A percentile compares a stretch with the other conserved stretches of the same genome.
Conservation (phyloP, 2,888 invertebrate genomes). For the Apodemia zela region DNA sequence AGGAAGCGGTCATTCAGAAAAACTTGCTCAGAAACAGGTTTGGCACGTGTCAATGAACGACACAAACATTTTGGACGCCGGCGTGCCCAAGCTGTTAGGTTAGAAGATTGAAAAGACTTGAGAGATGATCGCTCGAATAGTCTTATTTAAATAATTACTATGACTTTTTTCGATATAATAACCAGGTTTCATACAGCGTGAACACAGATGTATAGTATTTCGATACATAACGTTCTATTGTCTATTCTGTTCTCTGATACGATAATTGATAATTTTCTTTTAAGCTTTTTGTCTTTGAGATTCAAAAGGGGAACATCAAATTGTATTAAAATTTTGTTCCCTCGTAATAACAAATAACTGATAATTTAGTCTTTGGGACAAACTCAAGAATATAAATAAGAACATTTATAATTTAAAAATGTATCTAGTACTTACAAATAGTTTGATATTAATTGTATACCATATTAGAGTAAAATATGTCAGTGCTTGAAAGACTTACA, state of each 20-base stretch:
- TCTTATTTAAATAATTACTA: conserved; percentile 16
- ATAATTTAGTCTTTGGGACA: too few relatives aligned
- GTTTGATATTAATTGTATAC: too few relatives aligned
- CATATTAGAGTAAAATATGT: too few relatives aligned
- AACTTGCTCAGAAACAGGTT: conserved; percentile 74
- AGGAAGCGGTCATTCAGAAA: conserved; percentile 78
- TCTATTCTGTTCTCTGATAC: background rate
- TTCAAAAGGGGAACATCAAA: background rate
- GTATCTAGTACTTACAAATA: too few relatives aligned
- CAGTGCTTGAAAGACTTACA: too few relatives aligned
- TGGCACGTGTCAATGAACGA: conserved; percentile 80
- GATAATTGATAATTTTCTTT: background rate
- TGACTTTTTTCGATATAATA: conserved; percentile 5
- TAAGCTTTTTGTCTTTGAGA: too few relatives aligned
- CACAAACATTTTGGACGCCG: conserved; percentile 72
- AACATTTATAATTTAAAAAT: too few relatives aligned
- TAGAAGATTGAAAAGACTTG: conserved; percentile 71
- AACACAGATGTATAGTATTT: background rate
- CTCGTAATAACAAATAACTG: too few relatives aligned
- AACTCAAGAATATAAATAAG: too few relatives aligned
- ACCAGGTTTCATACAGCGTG: background rate
- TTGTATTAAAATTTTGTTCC: background rate
- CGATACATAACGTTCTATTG: background rate
- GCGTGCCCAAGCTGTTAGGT: conserved; percentile 45
- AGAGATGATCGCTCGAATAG: conserved; percentile 58